Base-by-base conservation (phyloP, 2,797 vertebrate species). In the Oryzias dopingdopingensis region DNA sequence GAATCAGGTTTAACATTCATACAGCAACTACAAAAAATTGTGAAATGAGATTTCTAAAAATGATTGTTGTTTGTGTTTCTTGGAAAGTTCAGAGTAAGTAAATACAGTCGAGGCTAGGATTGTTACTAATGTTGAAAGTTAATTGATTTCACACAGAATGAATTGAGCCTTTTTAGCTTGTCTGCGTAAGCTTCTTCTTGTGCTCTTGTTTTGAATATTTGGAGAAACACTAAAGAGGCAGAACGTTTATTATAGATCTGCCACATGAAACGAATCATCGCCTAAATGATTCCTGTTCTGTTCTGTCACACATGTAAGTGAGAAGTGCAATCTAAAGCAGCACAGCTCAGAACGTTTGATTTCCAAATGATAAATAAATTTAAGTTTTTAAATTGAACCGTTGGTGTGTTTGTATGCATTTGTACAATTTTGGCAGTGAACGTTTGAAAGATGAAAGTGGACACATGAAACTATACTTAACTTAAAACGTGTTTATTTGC, bases 1-100 rank as follows among this genome's bases (percentile, higher is more conserved):
- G 41, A 60, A 52, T 47, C 72, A 68, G 60, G 65, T 65, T 62
- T 26, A 68, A 29, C n/a, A 23, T 59, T 65, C 26, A 47, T n/a
- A 32, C 37, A 14, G 18, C 52, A 55, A 50, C 17, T 22, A 22
- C 57, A 72, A 45, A 26, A 67, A 64, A 57, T 65, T 71, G 55
- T 76, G 68, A 62, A 51, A 55, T n/a, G 16, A 62, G n/a, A 37
- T 6, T 8, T 58, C 67, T 41, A 13, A 3, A 37, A 53, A 59
- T 6, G 32, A 37, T 40, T 20, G 18, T 55, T 40, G 46, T 4
- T 24, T 44, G 8, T 58, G 32, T 37, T 10, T 37, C 32, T 37
- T 37, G 2, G 32, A 12, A 37, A 29, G 23, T 43, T 60, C 6
- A n/a, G 24, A 49, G 22, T 58, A 16, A 17, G 46, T 50, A 40